Evolutionary conservation across 2,113 vertebrate genomes (phyloP), one percentile per base, ranked within the genome.

Genomic region (Nasalis larvatus): DNA sequence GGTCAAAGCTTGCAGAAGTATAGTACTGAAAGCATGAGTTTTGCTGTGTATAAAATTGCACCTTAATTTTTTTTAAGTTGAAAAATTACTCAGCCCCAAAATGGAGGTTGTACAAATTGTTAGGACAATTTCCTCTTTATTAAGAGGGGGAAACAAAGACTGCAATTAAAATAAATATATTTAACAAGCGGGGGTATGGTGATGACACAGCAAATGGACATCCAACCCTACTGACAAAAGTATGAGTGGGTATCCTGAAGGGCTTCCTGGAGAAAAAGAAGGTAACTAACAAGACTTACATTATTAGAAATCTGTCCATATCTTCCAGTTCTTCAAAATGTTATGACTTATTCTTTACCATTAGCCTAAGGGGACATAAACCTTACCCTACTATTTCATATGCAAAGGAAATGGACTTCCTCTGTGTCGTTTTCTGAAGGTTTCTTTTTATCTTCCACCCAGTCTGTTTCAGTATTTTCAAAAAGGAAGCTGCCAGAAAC

Each of bases 401-500:
- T 25, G 92, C 37, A 85, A 73, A 85, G 76, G 78, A 95, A 58
- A 66, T 56, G 56, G 71, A 56, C 69, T 92, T 94, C 20, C 54
- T 45, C 90, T 83, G 37, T 96, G 60, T 85, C 58, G 25, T 96
- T 83, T 81, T 23, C 25, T 47, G 42, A 84, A 95, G 77, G 8
- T 68, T 88, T 95, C 60, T 95, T 14, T 74, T 84, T 63, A 37
- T 81, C 3, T 73, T 92, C 23, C 54, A 47, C n/a, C 60, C 52
- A 49, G 69, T 47, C 37, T 49, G 45, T 68, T 73, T 80, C 71
- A 20, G 32, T 69, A 68, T 83, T 91, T 92, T 73, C 58, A 40
- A 63, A 47, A 92, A 93, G 40, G 78, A 88, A 95, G 87, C 87
- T 94, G 84, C 77, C 54, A 94, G 92, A 94, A 84, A 42, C 60